A percentile compares a stretch with the other conserved stretches of the same genome.
Evolutionary conservation across 2,797 vertebrate genomes (phyloP).

Genomic region (Anabas testudineus): DNA sequence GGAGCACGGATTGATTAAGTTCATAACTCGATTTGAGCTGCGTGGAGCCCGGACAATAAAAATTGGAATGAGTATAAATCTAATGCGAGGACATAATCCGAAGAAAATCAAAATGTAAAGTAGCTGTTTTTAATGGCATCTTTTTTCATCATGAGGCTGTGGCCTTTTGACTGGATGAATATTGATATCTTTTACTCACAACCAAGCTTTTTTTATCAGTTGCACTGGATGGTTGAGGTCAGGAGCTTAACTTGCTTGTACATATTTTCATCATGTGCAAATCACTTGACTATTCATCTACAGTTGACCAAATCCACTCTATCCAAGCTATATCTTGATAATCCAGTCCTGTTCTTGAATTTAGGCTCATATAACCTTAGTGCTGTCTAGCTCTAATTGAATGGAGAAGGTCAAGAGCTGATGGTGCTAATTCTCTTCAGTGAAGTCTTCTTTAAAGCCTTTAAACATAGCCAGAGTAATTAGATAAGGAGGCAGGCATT

Average conservation of each 20-base stretch:
- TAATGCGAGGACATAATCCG: conserved; percentile 72
- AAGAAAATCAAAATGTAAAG: conserved; percentile 83
- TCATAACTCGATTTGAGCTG: conserved; percentile 82
- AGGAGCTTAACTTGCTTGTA: conserved; percentile 21
- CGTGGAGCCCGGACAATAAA: conserved; percentile 72
- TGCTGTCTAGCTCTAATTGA: conserved; percentile 63
- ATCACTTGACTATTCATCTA: conserved; percentile 22
- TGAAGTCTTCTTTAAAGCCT: conserved; percentile 61
- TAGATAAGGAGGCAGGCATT: conserved; percentile 49
- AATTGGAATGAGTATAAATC: conserved; percentile 80
- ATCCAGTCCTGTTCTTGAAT: conserved; percentile 37
- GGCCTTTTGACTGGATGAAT: conserved; percentile 68
- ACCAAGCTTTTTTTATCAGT: conserved; percentile 37
- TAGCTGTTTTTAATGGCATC: conserved; percentile 76
- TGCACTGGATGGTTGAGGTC: neutral
- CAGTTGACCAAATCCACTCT: conserved; percentile 35
- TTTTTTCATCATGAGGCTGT: conserved; percentile 72
- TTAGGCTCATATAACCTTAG: conserved; percentile 60
- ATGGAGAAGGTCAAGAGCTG: conserved; percentile 74
- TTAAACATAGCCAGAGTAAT: conserved; percentile 65
- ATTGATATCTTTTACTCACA: conserved; percentile 69
- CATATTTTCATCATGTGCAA: conserved; percentile 29
- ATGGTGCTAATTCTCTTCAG: conserved; percentile 59
- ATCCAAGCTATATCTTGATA: conserved; percentile 65
- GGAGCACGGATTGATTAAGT: conserved; percentile 81